Conservation (phyloP, 2,888 invertebrate genomes). For the Drosophila nigritarsus region DNA sequence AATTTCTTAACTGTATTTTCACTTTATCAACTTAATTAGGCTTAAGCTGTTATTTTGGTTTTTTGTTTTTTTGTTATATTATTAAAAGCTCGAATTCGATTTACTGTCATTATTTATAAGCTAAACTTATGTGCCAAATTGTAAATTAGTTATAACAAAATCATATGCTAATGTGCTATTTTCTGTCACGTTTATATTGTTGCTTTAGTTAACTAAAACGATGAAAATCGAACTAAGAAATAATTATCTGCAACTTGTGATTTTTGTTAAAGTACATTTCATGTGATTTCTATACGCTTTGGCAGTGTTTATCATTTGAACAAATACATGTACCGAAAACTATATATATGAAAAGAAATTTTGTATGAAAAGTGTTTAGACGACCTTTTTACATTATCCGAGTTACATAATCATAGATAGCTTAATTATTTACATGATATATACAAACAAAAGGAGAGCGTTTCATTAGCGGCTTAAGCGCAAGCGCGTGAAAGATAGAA, state of each 20-base stretch:
- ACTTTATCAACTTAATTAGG: conserved; percentile 35
- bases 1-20: conserved; percentile 33
- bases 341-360: conserved; percentile 26
- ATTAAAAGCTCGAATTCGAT: conserved; percentile 83
- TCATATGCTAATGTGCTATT: conserved; percentile 33
- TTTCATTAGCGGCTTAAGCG: conserved; percentile 55
- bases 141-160: conserved; percentile 28
- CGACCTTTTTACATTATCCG: conserved; percentile 29
- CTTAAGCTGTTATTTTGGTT: conserved; percentile 19
- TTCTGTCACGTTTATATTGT: conserved; percentile 23
- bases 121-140: conserved; percentile 60
- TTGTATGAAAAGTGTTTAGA: conserved; percentile 10
- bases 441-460: conserved; percentile 65
- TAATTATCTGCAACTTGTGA: conserved; percentile 37
- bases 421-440: conserved; percentile 68
- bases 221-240: conserved; percentile 26
- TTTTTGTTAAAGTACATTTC: conserved; percentile 53
- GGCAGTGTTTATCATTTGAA: conserved; percentile 83
- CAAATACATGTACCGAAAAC: conserved; percentile 64
- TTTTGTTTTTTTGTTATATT: conserved; percentile 45
- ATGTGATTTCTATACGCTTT: conserved; percentile 83
- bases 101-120: conserved; percentile 60
- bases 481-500: conserved; percentile 59
- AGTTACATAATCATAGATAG: conserved; percentile 9
- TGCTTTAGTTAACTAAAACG: conserved; percentile 2